These are phyloP conservation scores for Tauraco hartlaubi DNA, from an alignment of 2,797 vertebrate genomes.

Conservation along the genomic window DNA sequence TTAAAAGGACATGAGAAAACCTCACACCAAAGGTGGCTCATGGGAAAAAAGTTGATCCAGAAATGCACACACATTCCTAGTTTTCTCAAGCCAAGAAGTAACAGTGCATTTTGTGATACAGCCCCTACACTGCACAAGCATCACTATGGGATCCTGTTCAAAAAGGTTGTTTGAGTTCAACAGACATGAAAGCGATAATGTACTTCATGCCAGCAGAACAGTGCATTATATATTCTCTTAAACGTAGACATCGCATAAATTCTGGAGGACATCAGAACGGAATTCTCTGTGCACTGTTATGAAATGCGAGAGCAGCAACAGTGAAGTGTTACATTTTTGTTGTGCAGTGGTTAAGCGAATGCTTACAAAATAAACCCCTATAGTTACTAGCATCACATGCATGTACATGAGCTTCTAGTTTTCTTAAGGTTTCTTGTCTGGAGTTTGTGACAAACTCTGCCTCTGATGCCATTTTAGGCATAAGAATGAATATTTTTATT, in stretches of 20 bases:
- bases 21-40: background rate
- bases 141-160: constrained; percentile 1
- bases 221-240: background rate
- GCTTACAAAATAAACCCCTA: constrained; percentile 59
- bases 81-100: background rate
- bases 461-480: background rate
- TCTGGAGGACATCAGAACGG: background rate
- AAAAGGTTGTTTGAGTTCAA: background rate
- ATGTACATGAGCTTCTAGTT: background rate
- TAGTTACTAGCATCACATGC: background rate
- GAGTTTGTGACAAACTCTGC: background rate
- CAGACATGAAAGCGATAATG: constrained; percentile 10
- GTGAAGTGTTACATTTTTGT: constrained; percentile 58
- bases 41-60: background rate
- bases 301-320: constrained; percentile 46
- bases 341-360: constrained; percentile 42
- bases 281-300: constrained; percentile 32
- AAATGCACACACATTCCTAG: background rate
- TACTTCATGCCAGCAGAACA: background rate
- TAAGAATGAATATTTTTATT: background rate
- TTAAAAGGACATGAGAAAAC: background rate
- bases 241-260: background rate
- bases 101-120: background rate
- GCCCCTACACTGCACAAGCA: background rate
- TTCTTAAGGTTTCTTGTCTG: background rate